Evolutionary conservation across 2,888 invertebrate genomes (phyloP).

Genomic region (Smittia sp.): DNA sequence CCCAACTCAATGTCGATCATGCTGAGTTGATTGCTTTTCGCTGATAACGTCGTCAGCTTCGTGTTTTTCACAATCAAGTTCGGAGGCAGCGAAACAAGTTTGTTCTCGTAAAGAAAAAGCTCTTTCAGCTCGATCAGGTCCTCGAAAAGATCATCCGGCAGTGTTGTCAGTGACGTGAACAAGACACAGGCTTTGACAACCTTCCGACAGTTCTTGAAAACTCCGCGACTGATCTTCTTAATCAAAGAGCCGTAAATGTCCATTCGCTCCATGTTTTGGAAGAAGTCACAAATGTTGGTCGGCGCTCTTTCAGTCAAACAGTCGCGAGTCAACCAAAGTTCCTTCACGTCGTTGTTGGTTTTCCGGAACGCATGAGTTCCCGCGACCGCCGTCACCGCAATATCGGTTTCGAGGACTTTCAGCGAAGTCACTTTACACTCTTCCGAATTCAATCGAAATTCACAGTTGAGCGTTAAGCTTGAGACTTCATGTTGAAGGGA

Average conservation of each 20-base stretch:
- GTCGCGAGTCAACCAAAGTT: neutral
- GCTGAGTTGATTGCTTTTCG: neutral
- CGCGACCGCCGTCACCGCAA: neutral
- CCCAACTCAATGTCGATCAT: neutral
- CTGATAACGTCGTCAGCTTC: neutral
- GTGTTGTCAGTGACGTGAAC: neutral
- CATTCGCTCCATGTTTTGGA: neutral
- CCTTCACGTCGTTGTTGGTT: neutral
- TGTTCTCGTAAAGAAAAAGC: neutral
- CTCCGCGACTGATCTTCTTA: neutral
- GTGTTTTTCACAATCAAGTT: neutral
- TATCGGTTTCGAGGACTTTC: neutral
- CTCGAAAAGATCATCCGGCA: neutral
- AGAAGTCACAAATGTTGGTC: neutral
- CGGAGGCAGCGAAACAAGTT: neutral
- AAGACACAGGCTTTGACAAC: neutral
- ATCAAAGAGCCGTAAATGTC: neutral
- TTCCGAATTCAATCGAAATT: neutral
- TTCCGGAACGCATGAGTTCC: neutral
- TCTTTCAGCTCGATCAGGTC: neutral
- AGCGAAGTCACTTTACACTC: neutral
- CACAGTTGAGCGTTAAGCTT: neutral
- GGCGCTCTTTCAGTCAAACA: neutral
- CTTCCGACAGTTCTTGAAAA: neutral
- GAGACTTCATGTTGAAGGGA: too few species aligned